Evolutionary conservation across 2,113 vertebrate genomes (phyloP).

Genomic region (Malurus melanocephalus): DNA sequence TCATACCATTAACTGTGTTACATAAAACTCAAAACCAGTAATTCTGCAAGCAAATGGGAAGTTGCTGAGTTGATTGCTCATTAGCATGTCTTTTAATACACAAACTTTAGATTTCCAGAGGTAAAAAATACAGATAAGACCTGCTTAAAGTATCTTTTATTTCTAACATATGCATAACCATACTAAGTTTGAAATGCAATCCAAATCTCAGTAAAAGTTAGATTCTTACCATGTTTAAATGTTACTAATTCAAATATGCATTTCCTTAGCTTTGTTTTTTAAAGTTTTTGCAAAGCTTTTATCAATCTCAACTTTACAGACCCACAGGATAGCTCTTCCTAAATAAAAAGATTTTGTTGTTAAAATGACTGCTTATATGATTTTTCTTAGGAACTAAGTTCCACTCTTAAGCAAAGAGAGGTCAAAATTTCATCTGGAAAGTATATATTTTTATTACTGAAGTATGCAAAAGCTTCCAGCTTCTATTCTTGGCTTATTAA

Average conservation of each 20-base stretch:
- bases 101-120: background rate
- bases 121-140: background rate
- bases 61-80: background rate
- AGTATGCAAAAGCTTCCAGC: background rate
- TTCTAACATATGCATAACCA: background rate
- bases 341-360: background rate
- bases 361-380: background rate
- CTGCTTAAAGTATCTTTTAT: background rate
- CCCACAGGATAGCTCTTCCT: background rate
- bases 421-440: background rate
- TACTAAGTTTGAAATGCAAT: background rate
- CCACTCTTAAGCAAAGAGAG: background rate
- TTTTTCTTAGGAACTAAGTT: background rate
- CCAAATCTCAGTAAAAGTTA: background rate
- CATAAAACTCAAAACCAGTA: accelerated
- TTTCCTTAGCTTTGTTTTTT: background rate
- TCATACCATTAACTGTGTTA: background rate
- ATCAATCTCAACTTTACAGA: background rate
- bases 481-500: background rate
- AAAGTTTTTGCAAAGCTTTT: background rate
- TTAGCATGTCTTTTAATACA: background rate
- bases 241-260: background rate
- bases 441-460: background rate
- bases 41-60: background rate
- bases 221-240: background rate